Evolutionary conservation across 2,113 vertebrate genomes (phyloP).

Genomic region (Cyphomyrus discorhynchus): DNA sequence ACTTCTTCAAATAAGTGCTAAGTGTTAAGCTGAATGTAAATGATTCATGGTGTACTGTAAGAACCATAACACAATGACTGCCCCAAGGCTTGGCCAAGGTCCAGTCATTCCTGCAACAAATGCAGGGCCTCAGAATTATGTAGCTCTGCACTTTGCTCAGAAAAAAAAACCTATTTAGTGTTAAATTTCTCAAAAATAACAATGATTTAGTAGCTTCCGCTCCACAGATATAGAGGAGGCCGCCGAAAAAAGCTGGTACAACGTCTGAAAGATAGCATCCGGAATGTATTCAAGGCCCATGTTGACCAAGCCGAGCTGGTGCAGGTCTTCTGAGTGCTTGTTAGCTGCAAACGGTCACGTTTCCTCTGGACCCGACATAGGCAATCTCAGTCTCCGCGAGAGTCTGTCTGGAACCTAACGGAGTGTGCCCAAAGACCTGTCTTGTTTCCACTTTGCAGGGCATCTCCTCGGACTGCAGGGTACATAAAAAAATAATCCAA

Average conservation of each 20-base stretch:
- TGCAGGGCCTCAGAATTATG: constrained; percentile 30
- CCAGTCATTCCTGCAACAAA: constrained; percentile 28
- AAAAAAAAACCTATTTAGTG: constrained; percentile 19
- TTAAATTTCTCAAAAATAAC: constrained; percentile 27
- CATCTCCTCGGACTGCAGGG: background rate
- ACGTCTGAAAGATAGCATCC: constrained; percentile 35
- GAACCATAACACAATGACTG: background rate
- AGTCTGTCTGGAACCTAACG: constrained; percentile 53
- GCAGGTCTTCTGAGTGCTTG: constrained; percentile 39
- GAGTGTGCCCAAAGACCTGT: constrained; percentile 29
- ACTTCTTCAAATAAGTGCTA: background rate
- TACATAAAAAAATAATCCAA: background rate
- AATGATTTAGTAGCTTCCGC: constrained; percentile 30
- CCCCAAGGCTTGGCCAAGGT: constrained; percentile 30
- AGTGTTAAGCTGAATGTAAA: background rate
- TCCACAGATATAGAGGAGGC: background rate
- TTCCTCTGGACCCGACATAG: constrained; percentile 45
- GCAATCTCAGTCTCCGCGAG: constrained; percentile 44
- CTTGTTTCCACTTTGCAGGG: constrained; percentile 25
- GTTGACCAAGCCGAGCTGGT: constrained; percentile 31
- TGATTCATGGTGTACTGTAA: background rate
- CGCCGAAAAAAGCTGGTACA: constrained; percentile 26
- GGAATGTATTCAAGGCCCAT: constrained; percentile 42
- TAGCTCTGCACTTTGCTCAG: constrained; percentile 9
- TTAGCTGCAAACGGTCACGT: constrained; percentile 38